Evolutionary conservation across 2,113 vertebrate genomes (phyloP), one percentile per base, ranked within the genome.

Genomic region (Labeo catla): DNA sequence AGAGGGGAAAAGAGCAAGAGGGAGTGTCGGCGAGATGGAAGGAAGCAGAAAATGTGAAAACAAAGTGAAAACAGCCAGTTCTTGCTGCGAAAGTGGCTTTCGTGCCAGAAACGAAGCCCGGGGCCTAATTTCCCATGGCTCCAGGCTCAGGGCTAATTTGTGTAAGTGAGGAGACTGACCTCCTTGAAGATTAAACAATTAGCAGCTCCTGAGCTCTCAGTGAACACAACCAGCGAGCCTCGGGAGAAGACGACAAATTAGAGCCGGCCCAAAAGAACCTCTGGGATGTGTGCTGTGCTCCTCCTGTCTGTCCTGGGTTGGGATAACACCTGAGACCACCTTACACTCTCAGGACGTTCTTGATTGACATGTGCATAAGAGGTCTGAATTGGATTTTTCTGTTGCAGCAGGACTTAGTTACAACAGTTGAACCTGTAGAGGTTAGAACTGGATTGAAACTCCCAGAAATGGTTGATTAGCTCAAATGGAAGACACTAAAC

Each of bases 81-180:
- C 50, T 84, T 23, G 50, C 65, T 43, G 34, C 45, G 85, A 77
- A 43, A 50, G 65, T 34, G 61, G 65, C 59, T 54, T 39, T 82
- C 70, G 90, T 88, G 85, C 52, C 89, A 88, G 89, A 87, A 88
- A 81, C 89, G 76, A 81, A 89, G 87, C 70, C 12, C 43, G 81
- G 74, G 74, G 59, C 86, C 86, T 94, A 91, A 94, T 91, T 90
- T 90, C 88, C 91, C 85, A 74, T 65, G 80, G 88, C 83, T 79
- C 59, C 87, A 83, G 85, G 84, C 88, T 93, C 72, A 74, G 83
- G 91, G 78, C 86, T 93, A 93, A 92, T 92, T 89, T 90, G 86
- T 86, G 45, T 86, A 47, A 87, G 83, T 43, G 79, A 87, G 87
- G 36, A 86, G 85, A 88, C 84, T 77, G 83, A 87, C 89, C 85